Evolutionary conservation across 2,113 vertebrate species (phyloP).

Genomic region (Furnarius figulus): DNA sequence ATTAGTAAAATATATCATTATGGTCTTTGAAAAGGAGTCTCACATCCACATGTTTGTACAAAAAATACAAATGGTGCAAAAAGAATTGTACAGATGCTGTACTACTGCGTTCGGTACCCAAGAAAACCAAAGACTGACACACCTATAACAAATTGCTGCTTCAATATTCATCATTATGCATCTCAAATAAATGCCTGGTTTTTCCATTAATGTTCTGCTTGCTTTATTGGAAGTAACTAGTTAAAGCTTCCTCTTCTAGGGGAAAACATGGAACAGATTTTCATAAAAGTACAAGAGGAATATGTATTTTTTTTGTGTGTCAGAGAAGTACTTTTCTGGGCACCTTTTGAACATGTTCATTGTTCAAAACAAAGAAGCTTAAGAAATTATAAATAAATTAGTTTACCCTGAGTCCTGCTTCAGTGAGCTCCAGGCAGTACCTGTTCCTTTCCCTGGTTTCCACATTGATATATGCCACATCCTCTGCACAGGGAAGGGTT

Average conservation of each 20-base stretch:
- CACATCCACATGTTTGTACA: not conserved
- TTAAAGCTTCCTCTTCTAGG: not conserved
- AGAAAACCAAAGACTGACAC: not conserved
- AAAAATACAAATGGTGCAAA: not conserved
- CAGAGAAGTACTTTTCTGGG: not conserved
- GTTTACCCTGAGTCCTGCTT: conserved; percentile 91
- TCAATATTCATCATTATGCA: not conserved
- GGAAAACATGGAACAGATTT: not conserved
- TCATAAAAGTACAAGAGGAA: not conserved
- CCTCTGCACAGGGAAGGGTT: conserved; percentile 82
- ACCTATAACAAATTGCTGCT: not conserved
- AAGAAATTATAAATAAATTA: not conserved
- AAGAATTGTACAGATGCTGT: not conserved
- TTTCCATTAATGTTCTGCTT: not conserved
- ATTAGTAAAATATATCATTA: not conserved
- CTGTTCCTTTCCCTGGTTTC: conserved; percentile 89
- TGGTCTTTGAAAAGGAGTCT: not conserved
- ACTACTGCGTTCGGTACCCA: not conserved
- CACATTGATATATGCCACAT: conserved; percentile 94
- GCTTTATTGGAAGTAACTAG: not conserved
- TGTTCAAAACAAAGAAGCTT: not conserved
- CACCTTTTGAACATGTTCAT: not conserved
- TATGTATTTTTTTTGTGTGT: not conserved
- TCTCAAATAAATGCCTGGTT: not conserved
- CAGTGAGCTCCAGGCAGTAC: conserved; percentile 94